Evolutionary conservation across 2,888 invertebrate species (phyloP).

Genomic region (Trissonchulus latispiculum): DNA sequence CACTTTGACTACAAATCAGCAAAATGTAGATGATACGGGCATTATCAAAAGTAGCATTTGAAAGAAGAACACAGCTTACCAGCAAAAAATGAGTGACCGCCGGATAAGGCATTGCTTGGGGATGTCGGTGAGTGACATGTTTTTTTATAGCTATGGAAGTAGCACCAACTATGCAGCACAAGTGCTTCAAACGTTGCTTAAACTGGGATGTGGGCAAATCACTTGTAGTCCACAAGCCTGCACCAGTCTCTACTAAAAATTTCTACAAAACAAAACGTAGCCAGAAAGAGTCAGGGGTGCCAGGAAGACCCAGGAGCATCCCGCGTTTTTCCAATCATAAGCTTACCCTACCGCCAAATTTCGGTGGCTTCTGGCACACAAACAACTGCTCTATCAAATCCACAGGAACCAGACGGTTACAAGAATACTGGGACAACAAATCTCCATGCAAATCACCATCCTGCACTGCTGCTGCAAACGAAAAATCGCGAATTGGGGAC

Average conservation of each 20-base stretch:
- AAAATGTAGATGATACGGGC: too few relatives aligned
- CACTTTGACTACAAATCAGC: too few relatives aligned
- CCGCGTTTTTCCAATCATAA: neutral
- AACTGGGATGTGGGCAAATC: slow-evolving; percentile 61
- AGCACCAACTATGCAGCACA: slow-evolving; percentile 53
- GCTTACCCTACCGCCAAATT: slow-evolving; percentile 59
- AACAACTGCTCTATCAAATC: too few relatives aligned
- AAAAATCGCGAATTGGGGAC: too few relatives aligned
- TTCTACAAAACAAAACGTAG: too few relatives aligned
- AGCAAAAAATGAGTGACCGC: slow-evolving; percentile 61
- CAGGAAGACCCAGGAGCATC: too few relatives aligned
- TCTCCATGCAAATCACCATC: too few relatives aligned
- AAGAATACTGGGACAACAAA: too few relatives aligned
- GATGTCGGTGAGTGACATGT: slow-evolving; percentile 47
- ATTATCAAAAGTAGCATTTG: too few relatives aligned
- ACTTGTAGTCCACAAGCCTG: slow-evolving; percentile 60
- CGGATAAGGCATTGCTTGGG: slow-evolving; percentile 60
- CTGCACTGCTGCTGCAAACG: too few relatives aligned
- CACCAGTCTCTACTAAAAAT: slow-evolving; percentile 59
- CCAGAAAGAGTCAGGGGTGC: too few relatives aligned
- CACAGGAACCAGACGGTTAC: too few relatives aligned
- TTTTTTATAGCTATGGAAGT: slow-evolving; percentile 8
- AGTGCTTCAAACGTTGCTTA: slow-evolving; percentile 59
- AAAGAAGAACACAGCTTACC: slow-evolving; percentile 52
- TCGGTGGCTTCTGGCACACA: slow-evolving; percentile 56